A percentile compares a stretch with the other conserved stretches of the same genome.
phyloP scores from a whole-genome alignment of 2,797 vertebrate genomes.

The Protonibea diacanthus region DNA sequence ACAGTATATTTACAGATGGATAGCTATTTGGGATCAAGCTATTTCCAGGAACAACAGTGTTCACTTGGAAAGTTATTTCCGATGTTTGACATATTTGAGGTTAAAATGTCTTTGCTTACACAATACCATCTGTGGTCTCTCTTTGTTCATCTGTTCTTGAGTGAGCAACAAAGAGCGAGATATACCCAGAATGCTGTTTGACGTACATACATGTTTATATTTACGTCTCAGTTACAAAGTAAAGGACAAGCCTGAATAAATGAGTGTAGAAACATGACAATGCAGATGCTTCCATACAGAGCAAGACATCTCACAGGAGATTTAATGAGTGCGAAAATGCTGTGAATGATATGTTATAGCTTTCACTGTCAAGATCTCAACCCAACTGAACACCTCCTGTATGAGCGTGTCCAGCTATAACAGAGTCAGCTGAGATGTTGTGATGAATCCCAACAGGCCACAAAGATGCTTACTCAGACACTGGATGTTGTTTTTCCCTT shows the following conservation, averaged over 20 bases:
- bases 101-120: no score
- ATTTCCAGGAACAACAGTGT: no score
- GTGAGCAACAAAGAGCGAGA: no score
- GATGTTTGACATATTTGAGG: no score
- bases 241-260: constrained; percentile 12
- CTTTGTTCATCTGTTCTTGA: no score
- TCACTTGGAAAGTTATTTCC: no score
- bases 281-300: constrained; percentile 1
- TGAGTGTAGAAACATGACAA: background rate
- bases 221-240: background rate
- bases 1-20: no score
- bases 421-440: background rate
- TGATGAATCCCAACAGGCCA: background rate
- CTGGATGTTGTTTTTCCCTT: background rate
- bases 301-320: background rate
- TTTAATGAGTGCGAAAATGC: background rate
- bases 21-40: no score
- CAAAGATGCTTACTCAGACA: background rate
- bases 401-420: background rate
- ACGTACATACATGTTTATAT: background rate
- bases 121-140: no score
- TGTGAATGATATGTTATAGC: background rate
- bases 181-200: no score
- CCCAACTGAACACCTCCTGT: background rate
- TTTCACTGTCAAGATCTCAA: background rate